A percentile compares a stretch with the other conserved stretches of the same genome.
Evolutionary conservation across 2,797 vertebrate genomes (phyloP).

Genomic region (Fringilla coelebs): DNA sequence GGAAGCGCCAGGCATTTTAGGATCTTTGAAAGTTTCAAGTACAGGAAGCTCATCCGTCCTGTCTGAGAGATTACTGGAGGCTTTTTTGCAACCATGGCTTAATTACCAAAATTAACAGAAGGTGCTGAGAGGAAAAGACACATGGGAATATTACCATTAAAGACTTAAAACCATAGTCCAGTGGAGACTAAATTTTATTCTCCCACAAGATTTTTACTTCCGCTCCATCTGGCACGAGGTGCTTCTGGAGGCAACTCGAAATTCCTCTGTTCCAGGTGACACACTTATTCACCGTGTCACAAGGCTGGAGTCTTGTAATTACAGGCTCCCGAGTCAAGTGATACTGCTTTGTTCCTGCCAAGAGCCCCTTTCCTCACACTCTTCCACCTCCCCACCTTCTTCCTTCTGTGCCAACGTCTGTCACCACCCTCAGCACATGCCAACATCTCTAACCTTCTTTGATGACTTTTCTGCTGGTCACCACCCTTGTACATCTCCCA

Average conservation of each 20-base stretch:
- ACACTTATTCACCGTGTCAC: neutral
- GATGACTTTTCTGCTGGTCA: conserved; percentile 43
- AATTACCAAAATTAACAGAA: neutral
- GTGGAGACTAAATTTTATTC: neutral
- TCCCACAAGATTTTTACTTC: neutral
- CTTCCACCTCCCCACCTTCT: conserved; percentile 19
- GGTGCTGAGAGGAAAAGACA: neutral
- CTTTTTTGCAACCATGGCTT: neutral
- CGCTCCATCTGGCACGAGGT: neutral
- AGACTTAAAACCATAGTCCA: neutral
- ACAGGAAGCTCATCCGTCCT: neutral
- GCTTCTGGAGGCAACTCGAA: neutral
- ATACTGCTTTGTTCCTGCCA: conserved; percentile 15
- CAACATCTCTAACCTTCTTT: conserved; percentile 37
- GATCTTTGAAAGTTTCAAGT: neutral
- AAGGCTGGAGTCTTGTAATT: conserved; percentile 16
- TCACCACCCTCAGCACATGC: neutral
- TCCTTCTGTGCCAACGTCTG: conserved; percentile 11
- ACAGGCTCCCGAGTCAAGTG: conserved; percentile 1
- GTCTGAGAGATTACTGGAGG: neutral
- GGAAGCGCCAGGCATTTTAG: neutral
- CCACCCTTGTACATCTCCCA: conserved; percentile 52
- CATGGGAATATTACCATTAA: neutral
- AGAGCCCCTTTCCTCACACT: conserved; percentile 44
- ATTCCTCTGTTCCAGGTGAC: conserved; percentile 3